A percentile compares a stretch with the other conserved stretches of the same genome.
These are phyloP conservation scores for Aurelia aurita complex sp. Pacific DNA, from an alignment of 30 jellyfish, hydroid and myxozoan genomes.

Conservation along the genomic window DNA sequence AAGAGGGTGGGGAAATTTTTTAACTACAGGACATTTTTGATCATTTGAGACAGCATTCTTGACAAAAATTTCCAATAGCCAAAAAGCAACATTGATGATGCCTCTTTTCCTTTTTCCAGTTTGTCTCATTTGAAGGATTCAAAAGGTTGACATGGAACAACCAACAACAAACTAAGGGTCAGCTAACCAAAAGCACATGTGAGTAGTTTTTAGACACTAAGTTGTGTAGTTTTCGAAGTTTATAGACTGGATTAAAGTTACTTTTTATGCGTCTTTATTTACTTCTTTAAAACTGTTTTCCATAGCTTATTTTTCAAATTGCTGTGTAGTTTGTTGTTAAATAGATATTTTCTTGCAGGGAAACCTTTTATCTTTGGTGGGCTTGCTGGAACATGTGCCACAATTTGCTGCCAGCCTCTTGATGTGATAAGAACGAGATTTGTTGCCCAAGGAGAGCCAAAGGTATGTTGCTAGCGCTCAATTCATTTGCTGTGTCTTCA, in stretches of 20 bases:
- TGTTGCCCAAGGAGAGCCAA: slow-evolving; percentile 84
- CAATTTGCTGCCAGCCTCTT: slow-evolving; percentile 80
- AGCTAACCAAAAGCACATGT: no score
- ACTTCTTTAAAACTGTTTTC: not conserved
- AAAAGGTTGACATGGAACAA: not conserved
- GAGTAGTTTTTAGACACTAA: no score
- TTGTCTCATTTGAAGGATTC: slow-evolving; percentile 5
- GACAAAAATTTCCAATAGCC: no score
- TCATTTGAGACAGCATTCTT: no score
- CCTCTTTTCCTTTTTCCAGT: not conserved
- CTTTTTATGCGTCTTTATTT: no score
- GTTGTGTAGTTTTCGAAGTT: no score
- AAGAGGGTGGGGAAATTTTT: no score
- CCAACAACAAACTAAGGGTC: no score
- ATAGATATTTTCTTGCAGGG: slow-evolving; percentile 1
- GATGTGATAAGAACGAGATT: slow-evolving; percentile 88
- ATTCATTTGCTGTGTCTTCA: not conserved
- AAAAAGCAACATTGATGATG: no score
- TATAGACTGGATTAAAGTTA: no score
- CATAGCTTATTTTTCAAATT: not conserved
- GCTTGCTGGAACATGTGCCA: slow-evolving; percentile 78
- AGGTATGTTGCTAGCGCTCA: slow-evolving; percentile 5
- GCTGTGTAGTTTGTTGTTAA: no score
- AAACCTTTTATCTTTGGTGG: slow-evolving; percentile 88
- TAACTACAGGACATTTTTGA: no score